Percentiles rank a stretch among this genome's conserved stretches.
phyloP scores from a whole-genome alignment of 2,797 vertebrate species.

The Trematomus bernacchii region DNA sequence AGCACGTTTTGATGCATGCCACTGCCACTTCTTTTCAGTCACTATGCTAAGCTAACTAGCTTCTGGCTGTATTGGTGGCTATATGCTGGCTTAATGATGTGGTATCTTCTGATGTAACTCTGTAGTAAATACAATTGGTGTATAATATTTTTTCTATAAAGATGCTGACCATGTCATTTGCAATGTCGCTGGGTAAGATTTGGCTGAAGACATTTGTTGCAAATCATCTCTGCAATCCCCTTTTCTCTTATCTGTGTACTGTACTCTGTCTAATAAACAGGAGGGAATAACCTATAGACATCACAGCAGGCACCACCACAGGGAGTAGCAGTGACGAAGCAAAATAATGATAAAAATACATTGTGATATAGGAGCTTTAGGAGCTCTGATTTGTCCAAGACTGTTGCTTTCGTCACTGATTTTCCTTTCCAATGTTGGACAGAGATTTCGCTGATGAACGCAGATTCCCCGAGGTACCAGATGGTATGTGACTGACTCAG shows the following conservation, averaged over 20 bases:
- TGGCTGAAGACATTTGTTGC: background rate
- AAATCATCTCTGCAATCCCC: background rate
- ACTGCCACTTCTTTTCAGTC: background rate
- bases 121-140: background rate
- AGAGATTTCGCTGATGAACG: slow-evolving; percentile 69
- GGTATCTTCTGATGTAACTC: background rate
- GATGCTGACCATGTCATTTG: background rate
- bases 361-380: background rate
- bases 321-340: slow-evolving; percentile 33
- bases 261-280: background rate
- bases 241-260: background rate
- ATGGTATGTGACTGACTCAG: slow-evolving; percentile 79
- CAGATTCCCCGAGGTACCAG: slow-evolving; percentile 74
- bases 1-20: background rate
- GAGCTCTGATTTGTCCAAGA: slow-evolving; percentile 41
- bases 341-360: slow-evolving; percentile 8
- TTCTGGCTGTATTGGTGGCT: background rate
- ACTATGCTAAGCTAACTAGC: background rate
- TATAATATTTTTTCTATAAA: background rate
- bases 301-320: background rate
- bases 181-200: background rate
- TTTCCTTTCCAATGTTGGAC: slow-evolving; percentile 63
- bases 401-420: slow-evolving; percentile 42
- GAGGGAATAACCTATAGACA: slow-evolving; percentile 20
- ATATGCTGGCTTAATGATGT: background rate